phyloP scores from a whole-genome alignment of 2,113 vertebrate genomes.

The Gopherus flavomarginatus region DNA sequence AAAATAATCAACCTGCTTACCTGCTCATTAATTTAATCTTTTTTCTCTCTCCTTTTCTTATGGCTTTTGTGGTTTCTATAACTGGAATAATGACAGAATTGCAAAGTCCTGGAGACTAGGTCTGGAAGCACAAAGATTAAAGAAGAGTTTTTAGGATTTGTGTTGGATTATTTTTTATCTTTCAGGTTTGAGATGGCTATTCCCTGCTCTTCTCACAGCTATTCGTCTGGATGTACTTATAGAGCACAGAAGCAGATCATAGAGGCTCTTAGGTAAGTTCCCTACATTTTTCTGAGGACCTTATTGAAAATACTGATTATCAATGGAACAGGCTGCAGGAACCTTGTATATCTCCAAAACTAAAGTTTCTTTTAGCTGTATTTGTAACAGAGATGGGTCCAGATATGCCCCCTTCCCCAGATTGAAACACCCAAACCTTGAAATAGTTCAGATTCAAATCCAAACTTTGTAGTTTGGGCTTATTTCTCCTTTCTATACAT shows the following conservation, averaged over 20 bases:
- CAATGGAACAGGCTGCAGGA: fast-evolving
- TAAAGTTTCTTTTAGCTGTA: fast-evolving
- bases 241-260: not conserved
- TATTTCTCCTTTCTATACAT: not conserved
- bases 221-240: not conserved
- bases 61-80: slow-evolving; percentile 50
- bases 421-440: fast-evolving
- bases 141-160: slow-evolving; percentile 79
- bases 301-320: fast-evolving
- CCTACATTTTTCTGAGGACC: not conserved
- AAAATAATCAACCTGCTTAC: slow-evolving; percentile 81
- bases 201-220: not conserved
- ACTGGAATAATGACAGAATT: slow-evolving; percentile 68
- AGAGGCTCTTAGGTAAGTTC: not conserved
- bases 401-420: not conserved
- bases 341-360: fast-evolving
- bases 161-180: slow-evolving; percentile 70
- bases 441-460: fast-evolving
- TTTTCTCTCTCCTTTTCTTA: slow-evolving; percentile 17
- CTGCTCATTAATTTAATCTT: slow-evolving; percentile 81
- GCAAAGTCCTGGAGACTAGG: slow-evolving; percentile 68
- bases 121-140: slow-evolving; percentile 80
- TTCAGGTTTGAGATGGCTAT: slow-evolving; percentile 16
- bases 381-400: not conserved
- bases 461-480: not conserved